These are phyloP conservation scores for Lithosia quadra DNA, from an alignment of 2,888 invertebrate species.

Conservation along the genomic window DNA sequence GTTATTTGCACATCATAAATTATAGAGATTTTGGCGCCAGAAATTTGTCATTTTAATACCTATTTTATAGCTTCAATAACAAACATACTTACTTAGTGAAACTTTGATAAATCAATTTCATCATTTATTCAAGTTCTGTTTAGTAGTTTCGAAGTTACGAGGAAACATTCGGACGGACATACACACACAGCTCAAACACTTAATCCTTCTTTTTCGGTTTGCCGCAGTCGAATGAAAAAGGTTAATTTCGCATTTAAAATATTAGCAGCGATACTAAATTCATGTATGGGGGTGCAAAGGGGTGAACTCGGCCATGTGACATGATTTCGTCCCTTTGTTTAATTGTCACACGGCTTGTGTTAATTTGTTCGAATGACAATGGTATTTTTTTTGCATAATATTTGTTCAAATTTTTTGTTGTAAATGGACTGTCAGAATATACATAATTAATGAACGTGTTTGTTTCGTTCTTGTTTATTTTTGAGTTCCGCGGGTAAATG, in stretches of 20 bases:
- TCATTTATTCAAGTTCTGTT: no score
- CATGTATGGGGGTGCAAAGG: conserved; percentile 4
- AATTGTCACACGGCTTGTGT: conserved; percentile 48
- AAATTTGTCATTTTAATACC: no score
- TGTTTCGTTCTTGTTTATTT: conserved; percentile 30
- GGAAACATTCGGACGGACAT: no score
- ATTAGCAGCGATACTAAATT: background rate
- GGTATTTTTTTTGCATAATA: conserved; percentile 35
- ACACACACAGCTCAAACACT: background rate
- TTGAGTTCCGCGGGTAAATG: conserved; percentile 26
- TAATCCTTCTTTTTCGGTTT: background rate
- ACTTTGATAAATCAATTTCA: no score
- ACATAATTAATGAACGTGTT: conserved; percentile 47
- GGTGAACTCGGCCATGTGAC: conserved; percentile 18
- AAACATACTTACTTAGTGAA: no score
- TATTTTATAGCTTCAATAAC: no score
- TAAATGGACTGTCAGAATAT: conserved; percentile 44
- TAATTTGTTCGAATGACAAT: conserved; percentile 52
- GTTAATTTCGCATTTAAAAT: background rate
- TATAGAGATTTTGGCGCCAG: no score
- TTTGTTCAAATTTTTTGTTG: conserved; percentile 35
- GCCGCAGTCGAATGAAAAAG: background rate
- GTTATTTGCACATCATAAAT: no score
- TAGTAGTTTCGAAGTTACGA: no score
- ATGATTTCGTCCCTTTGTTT: conserved; percentile 39